phyloP scores from a whole-genome alignment of 2,888 invertebrate species.

The Penaeus monodon region DNA sequence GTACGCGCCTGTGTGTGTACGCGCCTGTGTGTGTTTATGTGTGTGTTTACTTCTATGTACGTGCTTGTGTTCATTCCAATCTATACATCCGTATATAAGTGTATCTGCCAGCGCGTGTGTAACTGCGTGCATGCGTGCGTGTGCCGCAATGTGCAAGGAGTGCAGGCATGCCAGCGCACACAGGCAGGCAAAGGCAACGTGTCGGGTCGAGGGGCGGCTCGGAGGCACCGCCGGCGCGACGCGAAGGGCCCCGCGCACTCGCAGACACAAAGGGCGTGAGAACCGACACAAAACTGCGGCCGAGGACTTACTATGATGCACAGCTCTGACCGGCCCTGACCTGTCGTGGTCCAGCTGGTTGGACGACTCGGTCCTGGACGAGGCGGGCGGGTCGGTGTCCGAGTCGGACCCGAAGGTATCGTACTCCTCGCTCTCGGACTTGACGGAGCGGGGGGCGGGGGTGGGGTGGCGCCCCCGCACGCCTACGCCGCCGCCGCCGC shows the following conservation, averaged over 20 bases:
- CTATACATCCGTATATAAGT: background rate
- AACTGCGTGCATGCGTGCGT: background rate
- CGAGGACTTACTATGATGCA: constrained; percentile 63
- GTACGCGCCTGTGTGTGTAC: no score
- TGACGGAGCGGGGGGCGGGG: constrained; percentile 51
- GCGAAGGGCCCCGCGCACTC: no score
- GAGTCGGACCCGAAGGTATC: constrained; percentile 58
- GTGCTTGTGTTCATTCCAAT: background rate
- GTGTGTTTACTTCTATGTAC: no score
- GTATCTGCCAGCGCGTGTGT: background rate
- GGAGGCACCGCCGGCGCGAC: no score
- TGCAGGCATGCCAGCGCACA: no score
- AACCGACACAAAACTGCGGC: constrained; percentile 11
- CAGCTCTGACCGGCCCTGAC: constrained; percentile 59
- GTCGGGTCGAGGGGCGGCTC: no score
- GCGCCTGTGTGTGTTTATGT: no score
- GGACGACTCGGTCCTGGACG: constrained; percentile 56
- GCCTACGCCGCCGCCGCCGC: constrained; percentile 13
- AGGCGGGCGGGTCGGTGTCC: constrained; percentile 55
- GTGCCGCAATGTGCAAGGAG: background rate
- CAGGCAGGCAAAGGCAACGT: no score
- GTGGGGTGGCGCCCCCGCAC: constrained; percentile 56
- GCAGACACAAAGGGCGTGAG: background rate
- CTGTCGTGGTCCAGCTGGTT: constrained; percentile 62
- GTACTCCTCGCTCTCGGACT: constrained; percentile 60